Base-by-base conservation (phyloP, 2,113 vertebrate species). In the Peromyscus maniculatus region DNA sequence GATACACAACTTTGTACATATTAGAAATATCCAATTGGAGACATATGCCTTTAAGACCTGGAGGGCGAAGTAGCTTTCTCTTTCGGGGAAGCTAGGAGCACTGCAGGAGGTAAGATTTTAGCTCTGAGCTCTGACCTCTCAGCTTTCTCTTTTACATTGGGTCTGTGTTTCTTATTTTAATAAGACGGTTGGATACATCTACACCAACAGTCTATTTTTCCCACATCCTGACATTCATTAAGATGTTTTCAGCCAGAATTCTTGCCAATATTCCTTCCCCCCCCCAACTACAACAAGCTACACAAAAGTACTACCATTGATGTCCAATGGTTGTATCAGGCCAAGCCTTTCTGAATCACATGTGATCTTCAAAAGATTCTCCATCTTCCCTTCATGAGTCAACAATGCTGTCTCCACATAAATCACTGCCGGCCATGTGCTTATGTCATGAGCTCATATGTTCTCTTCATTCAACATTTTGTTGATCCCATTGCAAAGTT, bases 401-500 rank as follows among this genome's bases (percentile, higher is more conserved):
- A 98, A 95, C 98, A 98, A 97, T 97, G 98, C 97, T 94, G 59
- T 95, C 97, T 97, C 96, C 96, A 96, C 93, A 89, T 36, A 97
- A 97, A 95, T 96, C 95, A 86, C 1, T 77, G 91, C 93, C 94
- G 94, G 94, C 96, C 95, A 83, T 11, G 84, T 88, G 74, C 90
- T 96, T 91, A 91, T 87, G 59, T 89, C 91, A 91, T 22, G 15
- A 1, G 75, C 69, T 98, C 98, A 99, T 97, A 99, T 99, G 97
- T 99, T 99, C 83, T 98, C 99, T 94, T 99, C 99, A 96, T 99
- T 99, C 96, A 99, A 92, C 99, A 99, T 99, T 98, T 99, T 99
- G 98, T 99, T 99, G 96, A 99, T 98, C 52, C 99, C 99, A 80
- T 98, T 98, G 97, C 99, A 99, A 62, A 99, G 99, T 98, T 99